A percentile compares a stretch with the other conserved stretches of the same genome.
These are phyloP conservation scores for Nemopilema nomurai DNA, from an alignment of 30 jellyfish, hydroid and myxozoan genomes.

Conservation along the genomic window DNA sequence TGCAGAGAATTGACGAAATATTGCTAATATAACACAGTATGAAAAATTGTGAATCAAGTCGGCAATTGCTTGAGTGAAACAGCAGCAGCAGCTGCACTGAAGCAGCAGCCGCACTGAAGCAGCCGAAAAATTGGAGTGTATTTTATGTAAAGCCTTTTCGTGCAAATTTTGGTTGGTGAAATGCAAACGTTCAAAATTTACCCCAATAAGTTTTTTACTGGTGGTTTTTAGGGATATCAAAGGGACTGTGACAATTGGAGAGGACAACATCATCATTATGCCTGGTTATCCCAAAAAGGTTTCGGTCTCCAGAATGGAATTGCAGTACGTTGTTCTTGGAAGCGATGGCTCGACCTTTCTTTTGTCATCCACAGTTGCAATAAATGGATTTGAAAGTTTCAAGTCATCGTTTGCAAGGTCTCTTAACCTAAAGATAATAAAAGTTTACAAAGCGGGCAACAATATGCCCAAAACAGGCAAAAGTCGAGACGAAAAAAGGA, in stretches of 20 bases:
- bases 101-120: too few relatives aligned
- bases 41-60: too few relatives aligned
- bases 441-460: neutral
- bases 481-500: neutral
- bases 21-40: too few relatives aligned
- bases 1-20: too few relatives aligned
- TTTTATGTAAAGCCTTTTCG: too few relatives aligned
- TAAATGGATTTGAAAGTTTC: slow-evolving; percentile 16
- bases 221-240: neutral
- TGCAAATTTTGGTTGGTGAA: too few relatives aligned
- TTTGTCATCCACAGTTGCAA: neutral
- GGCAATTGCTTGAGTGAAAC: too few relatives aligned
- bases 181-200: too few relatives aligned
- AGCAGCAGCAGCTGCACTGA: too few relatives aligned
- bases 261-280: slow-evolving; percentile 17
- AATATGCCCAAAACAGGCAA: neutral
- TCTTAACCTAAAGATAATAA: neutral
- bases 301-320: neutral
- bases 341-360: slow-evolving; percentile 12
- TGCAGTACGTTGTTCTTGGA: slow-evolving; percentile 27
- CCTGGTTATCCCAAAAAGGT: slow-evolving; percentile 24
- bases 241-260: neutral
- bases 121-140: too few relatives aligned
- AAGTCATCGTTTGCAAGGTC: slow-evolving; percentile 17
- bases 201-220: too few relatives aligned